Base-by-base conservation (phyloP, 1,140 invertebrate species). In the Cephus cinctus region DNA sequence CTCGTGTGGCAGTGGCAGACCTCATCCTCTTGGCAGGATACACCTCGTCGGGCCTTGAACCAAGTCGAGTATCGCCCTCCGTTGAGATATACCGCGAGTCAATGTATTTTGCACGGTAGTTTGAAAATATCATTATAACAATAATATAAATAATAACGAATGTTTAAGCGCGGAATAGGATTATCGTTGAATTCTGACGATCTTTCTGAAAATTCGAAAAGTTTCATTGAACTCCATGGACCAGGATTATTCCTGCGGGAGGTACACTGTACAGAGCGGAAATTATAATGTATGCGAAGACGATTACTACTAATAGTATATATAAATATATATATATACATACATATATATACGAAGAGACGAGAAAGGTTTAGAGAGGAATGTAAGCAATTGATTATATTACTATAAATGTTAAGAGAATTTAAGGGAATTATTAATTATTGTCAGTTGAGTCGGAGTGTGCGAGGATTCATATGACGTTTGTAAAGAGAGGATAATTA, bases 351-450 rank as follows among this genome's bases (percentile, higher is more conserved):
- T 30, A 30, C 6, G 6, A 8, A 30, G n/a, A 8, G 6, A n/a
- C 25, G 6, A 30, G n/a, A n/a, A n/a, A n/a, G n/a, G n/a, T n/a
- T n/a, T n/a, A n/a, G n/a, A n/a, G n/a, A 57, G 54, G 48, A 56
- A 61, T 40, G 42, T 56, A 56, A 55, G 54, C 52, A 63, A 60
- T 67, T 39, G 47, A 67, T 59, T 61, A 59, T 63, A 47, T 54
- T 63, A 66, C 56, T 63, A 63, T 68, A 66, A 69, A 62, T 70
- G 65, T 70, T 69, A 69, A 51, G 50, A 65, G 57, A 63, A 67
- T 63, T 58, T 66, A 65, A 66, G 56, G 47, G 64, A 67, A 68
- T 61, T 57, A 59, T 55, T 55, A 64, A 67, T 57, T 69, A 66
- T 69, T 66, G 57, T 68, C 62, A 62, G 63, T 67, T 67, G 54